These are phyloP conservation scores for Prosopocoilus inquinatus DNA, from an alignment of 2,888 invertebrate species.

Conservation along the genomic window DNA sequence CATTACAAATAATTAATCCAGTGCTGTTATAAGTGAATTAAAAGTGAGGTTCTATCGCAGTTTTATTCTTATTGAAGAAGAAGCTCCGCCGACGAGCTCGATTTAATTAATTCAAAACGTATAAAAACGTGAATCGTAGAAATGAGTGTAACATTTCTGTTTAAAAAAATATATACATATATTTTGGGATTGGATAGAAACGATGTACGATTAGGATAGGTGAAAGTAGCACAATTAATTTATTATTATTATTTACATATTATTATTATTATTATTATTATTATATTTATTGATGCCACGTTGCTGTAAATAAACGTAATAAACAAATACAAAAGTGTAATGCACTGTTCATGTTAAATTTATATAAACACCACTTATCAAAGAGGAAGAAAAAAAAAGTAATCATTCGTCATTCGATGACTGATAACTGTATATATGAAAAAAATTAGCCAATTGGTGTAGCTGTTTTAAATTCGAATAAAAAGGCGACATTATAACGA, in stretches of 20 bases:
- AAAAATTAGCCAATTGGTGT: too few species aligned
- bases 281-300: too few species aligned
- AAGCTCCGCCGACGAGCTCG: too few species aligned
- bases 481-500: too few species aligned
- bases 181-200: conserved; percentile 12
- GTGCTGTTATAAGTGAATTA: too few species aligned
- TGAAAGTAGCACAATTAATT: conserved; percentile 17
- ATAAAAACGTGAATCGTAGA: conserved; percentile 15
- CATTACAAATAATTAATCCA: too few species aligned
- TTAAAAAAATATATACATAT: conserved; percentile 13
- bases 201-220: conserved; percentile 16
- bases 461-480: too few species aligned
- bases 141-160: conserved; percentile 10
- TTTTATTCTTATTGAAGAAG: too few species aligned
- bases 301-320: too few species aligned
- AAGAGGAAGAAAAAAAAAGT: neutral
- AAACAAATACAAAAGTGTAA: neutral
- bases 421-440: too few species aligned
- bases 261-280: too few species aligned
- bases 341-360: conserved; percentile 1
- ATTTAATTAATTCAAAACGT: conserved; percentile 1
- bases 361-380: neutral
- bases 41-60: too few species aligned
- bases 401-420: neutral
- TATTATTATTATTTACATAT: conserved; percentile 7